Conservation (phyloP, 92 coral and sea anemone genomes). For the Palythoa caribaeorum region DNA sequence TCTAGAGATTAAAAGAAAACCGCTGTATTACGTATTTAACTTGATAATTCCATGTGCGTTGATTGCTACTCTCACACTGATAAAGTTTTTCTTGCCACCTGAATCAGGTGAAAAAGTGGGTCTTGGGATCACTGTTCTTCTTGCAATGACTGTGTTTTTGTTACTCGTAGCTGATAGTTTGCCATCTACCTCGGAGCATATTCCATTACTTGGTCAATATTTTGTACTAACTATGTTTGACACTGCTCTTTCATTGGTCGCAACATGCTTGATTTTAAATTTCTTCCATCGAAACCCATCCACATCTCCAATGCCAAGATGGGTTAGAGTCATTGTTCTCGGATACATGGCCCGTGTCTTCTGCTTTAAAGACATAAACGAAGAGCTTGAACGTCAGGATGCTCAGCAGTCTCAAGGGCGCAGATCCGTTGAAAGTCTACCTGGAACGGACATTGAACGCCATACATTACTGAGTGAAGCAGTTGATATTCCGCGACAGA, state of each 20-base stretch:
- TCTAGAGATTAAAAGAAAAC: conserved; percentile 81
- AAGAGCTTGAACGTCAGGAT: conserved; percentile 68
- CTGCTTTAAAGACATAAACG: conserved; percentile 72
- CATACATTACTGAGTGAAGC: conserved; percentile 55
- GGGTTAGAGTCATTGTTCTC: conserved; percentile 88
- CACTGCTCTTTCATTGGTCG: conserved; percentile 87
- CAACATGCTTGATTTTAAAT: conserved; percentile 86
- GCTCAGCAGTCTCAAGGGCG: conserved; percentile 63
- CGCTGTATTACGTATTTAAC: conserved; percentile 90
- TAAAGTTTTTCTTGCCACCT: conserved; percentile 91
- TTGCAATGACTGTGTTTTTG: conserved; percentile 97
- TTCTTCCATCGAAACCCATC: conserved; percentile 91
- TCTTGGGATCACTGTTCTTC: conserved; percentile 91
- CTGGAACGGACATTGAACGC: conserved; percentile 68
- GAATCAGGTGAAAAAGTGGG: conserved; percentile 96
- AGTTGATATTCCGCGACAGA: conserved; percentile 62
- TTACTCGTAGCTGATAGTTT: conserved; percentile 87
- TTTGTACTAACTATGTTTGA: conserved; percentile 91
- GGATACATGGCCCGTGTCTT: conserved; percentile 89
- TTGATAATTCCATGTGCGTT: conserved; percentile 93
- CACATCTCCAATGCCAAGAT: conserved; percentile 94
- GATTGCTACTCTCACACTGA: conserved; percentile 80
- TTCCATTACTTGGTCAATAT: conserved; percentile 90
- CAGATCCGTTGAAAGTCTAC: conserved; percentile 59
- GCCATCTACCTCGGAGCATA: conserved; percentile 90